phyloP scores from a whole-genome alignment of 1,140 invertebrate species.

The Cyrtorhinus lividipennis region DNA sequence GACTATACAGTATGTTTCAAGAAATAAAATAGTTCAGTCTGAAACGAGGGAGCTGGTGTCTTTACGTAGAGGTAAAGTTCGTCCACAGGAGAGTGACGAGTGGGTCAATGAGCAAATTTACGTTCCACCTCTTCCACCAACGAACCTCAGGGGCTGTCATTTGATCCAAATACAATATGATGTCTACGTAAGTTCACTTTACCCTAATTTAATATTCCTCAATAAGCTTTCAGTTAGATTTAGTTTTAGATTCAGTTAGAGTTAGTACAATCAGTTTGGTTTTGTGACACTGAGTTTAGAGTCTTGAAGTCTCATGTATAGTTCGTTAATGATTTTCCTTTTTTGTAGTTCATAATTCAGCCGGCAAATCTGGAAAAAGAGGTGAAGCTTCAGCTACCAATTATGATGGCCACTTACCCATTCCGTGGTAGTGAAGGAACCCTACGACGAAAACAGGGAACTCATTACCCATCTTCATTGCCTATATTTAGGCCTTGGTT shows the following conservation, averaged over 20 bases:
- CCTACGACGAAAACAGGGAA: slow-evolving; percentile 45
- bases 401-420: slow-evolving; percentile 86
- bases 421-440: slow-evolving; percentile 47
- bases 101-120: slow-evolving; percentile 84
- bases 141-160: slow-evolving; percentile 86
- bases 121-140: slow-evolving; percentile 86
- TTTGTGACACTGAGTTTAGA: no score
- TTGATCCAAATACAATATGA: slow-evolving; percentile 90
- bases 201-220: no score
- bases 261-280: no score
- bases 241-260: no score
- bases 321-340: no score
- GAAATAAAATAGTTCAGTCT: slow-evolving; percentile 69
- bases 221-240: no score
- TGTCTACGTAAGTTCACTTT: slow-evolving; percentile 71
- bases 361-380: slow-evolving; percentile 84
- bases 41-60: slow-evolving; percentile 75
- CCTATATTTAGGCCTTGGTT: slow-evolving; percentile 85
- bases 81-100: slow-evolving; percentile 62
- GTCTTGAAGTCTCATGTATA: no score
- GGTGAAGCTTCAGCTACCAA: slow-evolving; percentile 81
- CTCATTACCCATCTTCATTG: slow-evolving; percentile 79
- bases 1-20: slow-evolving; percentile 81
- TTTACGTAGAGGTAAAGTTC: slow-evolving; percentile 65
- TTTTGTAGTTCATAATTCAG: slow-evolving; percentile 70